Evolutionary conservation across 92 coral and sea anemone genomes (phyloP).

Genomic region (Phenganax stokvisi): DNA sequence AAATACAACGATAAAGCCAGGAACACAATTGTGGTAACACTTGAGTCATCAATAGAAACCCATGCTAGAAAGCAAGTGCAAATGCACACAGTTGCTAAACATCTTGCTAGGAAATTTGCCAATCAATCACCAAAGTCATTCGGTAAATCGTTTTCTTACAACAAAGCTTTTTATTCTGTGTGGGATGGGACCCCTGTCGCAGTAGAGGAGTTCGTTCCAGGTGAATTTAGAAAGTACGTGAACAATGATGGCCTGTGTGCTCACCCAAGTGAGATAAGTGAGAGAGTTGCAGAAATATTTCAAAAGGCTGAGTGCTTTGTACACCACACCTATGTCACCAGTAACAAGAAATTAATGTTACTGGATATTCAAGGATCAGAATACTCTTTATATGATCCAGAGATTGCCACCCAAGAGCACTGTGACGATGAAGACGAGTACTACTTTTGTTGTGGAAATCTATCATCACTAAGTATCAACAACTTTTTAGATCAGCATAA

Average conservation of each 20-base stretch:
- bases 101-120: constrained; percentile 34
- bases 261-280: constrained; percentile 13
- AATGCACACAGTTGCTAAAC: constrained; percentile 38
- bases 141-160: constrained; percentile 40
- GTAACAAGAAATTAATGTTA: constrained; percentile 52
- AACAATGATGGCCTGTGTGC: constrained; percentile 41
- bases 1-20: constrained; percentile 50
- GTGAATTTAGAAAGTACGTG: constrained; percentile 29
- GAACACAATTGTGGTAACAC: constrained; percentile 47
- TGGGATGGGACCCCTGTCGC: constrained; percentile 42
- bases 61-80: constrained; percentile 49
- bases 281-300: constrained; percentile 45
- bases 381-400: constrained; percentile 60
- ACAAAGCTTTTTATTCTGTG: constrained; percentile 41
- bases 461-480: constrained; percentile 49
- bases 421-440: constrained; percentile 42
- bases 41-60: constrained; percentile 33
- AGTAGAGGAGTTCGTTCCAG: constrained; percentile 44
- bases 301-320: constrained; percentile 60
- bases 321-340: constrained; percentile 42
- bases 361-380: constrained; percentile 66
- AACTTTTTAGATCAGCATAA: constrained; percentile 50
- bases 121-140: constrained; percentile 14
- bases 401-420: constrained; percentile 52
- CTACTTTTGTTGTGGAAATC: constrained; percentile 65